Evolutionary conservation across 2,113 vertebrate species (phyloP), one percentile per base, ranked within the genome.

Genomic region (Ceratotherium simum): DNA sequence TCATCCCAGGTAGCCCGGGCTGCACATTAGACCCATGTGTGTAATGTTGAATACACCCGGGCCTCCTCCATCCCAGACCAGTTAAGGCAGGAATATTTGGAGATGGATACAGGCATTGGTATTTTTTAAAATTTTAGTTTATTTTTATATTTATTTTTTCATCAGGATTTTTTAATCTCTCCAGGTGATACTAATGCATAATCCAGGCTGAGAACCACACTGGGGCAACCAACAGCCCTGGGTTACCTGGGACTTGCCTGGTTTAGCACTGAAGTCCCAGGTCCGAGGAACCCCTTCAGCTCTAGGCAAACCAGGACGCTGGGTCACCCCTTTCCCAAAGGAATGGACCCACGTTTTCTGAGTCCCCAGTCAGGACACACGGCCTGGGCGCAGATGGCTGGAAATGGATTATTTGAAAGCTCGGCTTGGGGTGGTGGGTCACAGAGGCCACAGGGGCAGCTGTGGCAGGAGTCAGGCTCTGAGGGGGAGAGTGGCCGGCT

Each of bases 401-500:
- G 79, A 46, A 10, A 64, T 16, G 0, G 3, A n/a, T 27, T 60
- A n/a, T 42, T 56, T 48, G 60, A 46, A 72, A 94, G 58, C 42
- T 76, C 72, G n/a, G 73, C 33, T 13, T 72, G 14, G 42, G 25
- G 4, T 2, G 16, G 56, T 4, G 17, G 76, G 65, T 62, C 36
- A 33, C 81, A 25, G 82, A 51, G 23, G 56, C 70, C 0, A 0
- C 39, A 6, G 85, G 17, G 42, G 21, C 29, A 10, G 29, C 85
- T 0, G 0, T 12, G 80, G 65, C 21, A 17, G 33, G 82, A 36
- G 25, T 3, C 0, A 0, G 65, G 62, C 39, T 56, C 42, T 23
- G 39, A 11, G 11, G 17, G 33, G n/a, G 36, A 14, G 23, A 1
- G 25, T 0, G 16, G 27, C 54, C 3, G 0, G 51, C 48, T 2